Evolutionary conservation across 1,140 invertebrate genomes (phyloP).

Genomic region (Drosophila ficusphila): DNA sequence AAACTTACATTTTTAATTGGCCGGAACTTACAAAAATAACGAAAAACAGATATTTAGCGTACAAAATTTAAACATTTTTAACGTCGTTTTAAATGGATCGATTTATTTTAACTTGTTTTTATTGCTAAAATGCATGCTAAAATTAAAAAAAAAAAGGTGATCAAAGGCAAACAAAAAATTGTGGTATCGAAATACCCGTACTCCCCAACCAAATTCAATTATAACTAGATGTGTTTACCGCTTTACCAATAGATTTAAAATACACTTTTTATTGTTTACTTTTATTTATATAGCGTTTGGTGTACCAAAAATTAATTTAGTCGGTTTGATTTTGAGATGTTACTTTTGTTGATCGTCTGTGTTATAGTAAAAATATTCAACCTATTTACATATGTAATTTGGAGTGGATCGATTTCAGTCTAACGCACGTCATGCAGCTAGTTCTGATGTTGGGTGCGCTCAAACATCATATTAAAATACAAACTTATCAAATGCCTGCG

Average conservation of each 20-base stretch:
- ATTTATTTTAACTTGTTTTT: too few relatives aligned
- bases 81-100: too few relatives aligned
- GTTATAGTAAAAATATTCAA: conserved; percentile 48
- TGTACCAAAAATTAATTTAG: conserved; percentile 32
- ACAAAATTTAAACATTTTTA: too few relatives aligned
- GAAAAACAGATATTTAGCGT: too few relatives aligned
- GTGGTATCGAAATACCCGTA: too few relatives aligned
- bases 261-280: conserved; percentile 13
- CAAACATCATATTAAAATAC: conserved; percentile 63
- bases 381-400: conserved; percentile 37
- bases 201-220: too few relatives aligned
- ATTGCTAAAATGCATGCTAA: too few relatives aligned
- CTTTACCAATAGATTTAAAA: conserved; percentile 9
- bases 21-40: too few relatives aligned
- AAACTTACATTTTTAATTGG: too few relatives aligned
- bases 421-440: conserved; percentile 60
- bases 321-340: conserved; percentile 58
- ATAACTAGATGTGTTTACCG: neutral
- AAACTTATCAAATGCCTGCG: conserved; percentile 70
- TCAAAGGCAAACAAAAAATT: too few relatives aligned
- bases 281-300: conserved; percentile 26
- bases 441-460: conserved; percentile 35
- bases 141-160: too few relatives aligned
- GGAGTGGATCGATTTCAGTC: conserved; percentile 47
- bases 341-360: conserved; percentile 37